phyloP scores from a whole-genome alignment of 2,888 invertebrate genomes.

The Drymonia ruficornis region DNA sequence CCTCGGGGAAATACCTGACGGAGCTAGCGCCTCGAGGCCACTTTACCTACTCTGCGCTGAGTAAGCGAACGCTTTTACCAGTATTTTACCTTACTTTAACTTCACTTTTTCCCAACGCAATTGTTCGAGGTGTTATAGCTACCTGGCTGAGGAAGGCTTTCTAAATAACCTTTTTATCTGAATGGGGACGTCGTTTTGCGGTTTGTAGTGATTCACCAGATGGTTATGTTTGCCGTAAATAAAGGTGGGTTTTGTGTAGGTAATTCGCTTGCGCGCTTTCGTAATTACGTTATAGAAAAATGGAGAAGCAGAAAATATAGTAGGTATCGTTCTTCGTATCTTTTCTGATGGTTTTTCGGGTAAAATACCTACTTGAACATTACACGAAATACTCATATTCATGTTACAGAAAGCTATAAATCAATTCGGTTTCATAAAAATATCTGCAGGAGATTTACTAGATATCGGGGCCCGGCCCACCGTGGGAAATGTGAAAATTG shows the following conservation, averaged over 20 bases:
- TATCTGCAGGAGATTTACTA: slow-evolving; percentile 72
- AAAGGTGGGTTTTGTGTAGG: slow-evolving; percentile 12
- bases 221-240: slow-evolving; percentile 20
- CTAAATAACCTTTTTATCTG: slow-evolving; percentile 39
- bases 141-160: slow-evolving; percentile 22
- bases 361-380: not conserved
- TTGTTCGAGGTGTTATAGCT: slow-evolving; percentile 43
- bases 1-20: slow-evolving; percentile 68
- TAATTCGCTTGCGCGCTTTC: not conserved
- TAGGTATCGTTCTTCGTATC: no score
- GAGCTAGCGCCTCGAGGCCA: slow-evolving; percentile 40
- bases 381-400: slow-evolving; percentile 26
- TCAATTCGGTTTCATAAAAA: slow-evolving; percentile 73
- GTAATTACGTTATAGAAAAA: not conserved
- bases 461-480: slow-evolving; percentile 56
- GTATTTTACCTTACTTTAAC: slow-evolving; percentile 50
- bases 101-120: slow-evolving; percentile 44
- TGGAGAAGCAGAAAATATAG: not conserved
- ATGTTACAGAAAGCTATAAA: slow-evolving; percentile 54
- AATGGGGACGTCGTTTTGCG: slow-evolving; percentile 24
- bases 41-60: slow-evolving; percentile 52
- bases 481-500: slow-evolving; percentile 82
- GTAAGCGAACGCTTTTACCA: slow-evolving; percentile 55
- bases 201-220: slow-evolving; percentile 32
- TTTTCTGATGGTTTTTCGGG: not conserved